Conservation (phyloP, 1,140 invertebrate genomes). For the Xylocopa sonorina region DNA sequence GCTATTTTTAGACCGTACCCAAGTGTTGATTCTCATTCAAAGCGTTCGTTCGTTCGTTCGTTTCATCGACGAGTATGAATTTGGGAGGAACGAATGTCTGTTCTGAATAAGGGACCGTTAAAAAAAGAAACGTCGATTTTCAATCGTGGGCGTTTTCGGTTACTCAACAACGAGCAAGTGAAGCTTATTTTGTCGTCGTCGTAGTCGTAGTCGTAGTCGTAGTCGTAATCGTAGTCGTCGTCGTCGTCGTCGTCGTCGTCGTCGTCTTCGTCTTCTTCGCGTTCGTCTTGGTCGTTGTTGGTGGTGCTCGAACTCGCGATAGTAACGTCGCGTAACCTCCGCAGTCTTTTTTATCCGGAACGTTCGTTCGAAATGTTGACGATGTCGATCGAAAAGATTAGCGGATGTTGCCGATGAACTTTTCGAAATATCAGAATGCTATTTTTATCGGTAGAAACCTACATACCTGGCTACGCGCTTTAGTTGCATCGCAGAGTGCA, state of each 20-base stretch:
- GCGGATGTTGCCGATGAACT: slow-evolving; percentile 48
- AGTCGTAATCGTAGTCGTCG: neutral
- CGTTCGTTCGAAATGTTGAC: neutral
- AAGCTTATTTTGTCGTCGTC: neutral
- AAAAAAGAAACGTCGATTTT: slow-evolving; percentile 4
- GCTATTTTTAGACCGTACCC: slow-evolving; percentile 71
- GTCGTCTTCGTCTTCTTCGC: neutral
- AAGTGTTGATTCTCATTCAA: slow-evolving; percentile 66
- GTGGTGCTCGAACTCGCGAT: neutral
- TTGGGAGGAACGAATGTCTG: neutral
- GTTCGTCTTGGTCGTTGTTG: neutral
- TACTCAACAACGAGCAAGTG: slow-evolving; percentile 39
- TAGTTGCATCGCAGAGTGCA: slow-evolving; percentile 48
- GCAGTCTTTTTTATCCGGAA: neutral
- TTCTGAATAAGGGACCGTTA: neutral
- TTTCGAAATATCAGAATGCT: slow-evolving; percentile 77
- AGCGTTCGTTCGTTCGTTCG: slow-evolving; percentile 42
- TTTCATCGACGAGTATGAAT: slow-evolving; percentile 22
- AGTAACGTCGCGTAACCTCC: neutral
- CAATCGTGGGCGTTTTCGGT: slow-evolving; percentile 48
- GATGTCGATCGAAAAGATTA: slow-evolving; percentile 30
- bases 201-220: neutral
- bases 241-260: neutral
- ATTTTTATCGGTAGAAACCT: slow-evolving; percentile 79
- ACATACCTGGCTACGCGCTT: slow-evolving; percentile 71